Percentiles rank a stretch among this genome's conserved stretches.
Conservation (phyloP, 1,140 invertebrate genomes). For the Zaprionus nigranus region DNA sequence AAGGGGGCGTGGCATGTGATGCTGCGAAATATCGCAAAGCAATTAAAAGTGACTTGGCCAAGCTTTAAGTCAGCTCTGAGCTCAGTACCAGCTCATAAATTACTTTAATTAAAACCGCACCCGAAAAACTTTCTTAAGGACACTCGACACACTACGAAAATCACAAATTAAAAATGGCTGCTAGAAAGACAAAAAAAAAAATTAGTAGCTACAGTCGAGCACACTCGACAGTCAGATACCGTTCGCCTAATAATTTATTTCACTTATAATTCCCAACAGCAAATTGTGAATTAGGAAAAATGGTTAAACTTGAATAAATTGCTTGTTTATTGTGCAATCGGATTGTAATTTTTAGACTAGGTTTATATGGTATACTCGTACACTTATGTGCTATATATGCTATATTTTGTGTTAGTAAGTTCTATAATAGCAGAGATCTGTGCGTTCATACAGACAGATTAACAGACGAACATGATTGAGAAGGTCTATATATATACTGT, state of each 20-base stretch:
- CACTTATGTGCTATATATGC: too few species aligned
- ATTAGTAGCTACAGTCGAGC: neutral
- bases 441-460: neutral
- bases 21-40: slow-evolving; percentile 55
- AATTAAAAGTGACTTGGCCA: slow-evolving; percentile 65
- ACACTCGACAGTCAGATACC: neutral
- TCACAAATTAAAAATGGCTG: slow-evolving; percentile 77
- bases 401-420: neutral
- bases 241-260: neutral
- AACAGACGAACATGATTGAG: neutral
- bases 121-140: slow-evolving; percentile 67
- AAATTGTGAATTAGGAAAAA: too few species aligned
- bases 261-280: too few species aligned
- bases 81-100: slow-evolving; percentile 27
- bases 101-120: slow-evolving; percentile 54
- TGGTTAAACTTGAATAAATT: neutral
- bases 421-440: neutral
- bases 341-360: neutral
- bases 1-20: slow-evolving; percentile 42
- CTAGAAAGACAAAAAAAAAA: neutral
- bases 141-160: slow-evolving; percentile 39
- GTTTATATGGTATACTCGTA: neutral
- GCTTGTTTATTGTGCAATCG: neutral
- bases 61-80: slow-evolving; percentile 32
- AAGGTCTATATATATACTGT: too few species aligned